Base-by-base conservation (phyloP, 2,888 invertebrate species). In the Alloplasta piceator region DNA sequence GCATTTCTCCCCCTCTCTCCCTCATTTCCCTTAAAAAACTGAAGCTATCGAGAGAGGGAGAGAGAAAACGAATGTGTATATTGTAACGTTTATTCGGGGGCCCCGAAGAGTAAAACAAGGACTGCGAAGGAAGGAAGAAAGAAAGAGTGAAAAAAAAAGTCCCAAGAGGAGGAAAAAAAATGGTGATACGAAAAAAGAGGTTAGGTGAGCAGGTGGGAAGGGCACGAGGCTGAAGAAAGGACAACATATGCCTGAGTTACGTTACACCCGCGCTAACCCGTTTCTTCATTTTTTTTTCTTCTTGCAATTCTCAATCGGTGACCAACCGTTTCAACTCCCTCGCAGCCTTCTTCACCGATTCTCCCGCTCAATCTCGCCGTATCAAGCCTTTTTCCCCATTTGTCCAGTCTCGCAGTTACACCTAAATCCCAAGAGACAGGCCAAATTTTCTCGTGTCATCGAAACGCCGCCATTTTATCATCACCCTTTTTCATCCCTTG, bases 231-330 rank as follows among this genome's bases (percentile, higher is more conserved):
- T 64, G 41, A 64, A 63, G 73, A 83, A 83, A 85, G 79, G 84
- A 85, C 85, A 85, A 82, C 91, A 91, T 90, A 89, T 90, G 90
- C 88, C 88, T 85, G 87, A 90, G 87, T 88, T 88, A 87, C 87
- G 86, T 87, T 89, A 88, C 89, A 90, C 89, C 90, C 88, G 88
- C 90, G 87, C 86, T 9, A 36, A 48, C 26, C 46, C 9, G 14
- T 16, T 16, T 48, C 16, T 70, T 63, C 39, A 50, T 43, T 52
- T n/a, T 43, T 9, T 36, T 16, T 36, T 7, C 14, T 63, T 61
- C 56, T 46, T 56, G n/a, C 39, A 10, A 26, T 67, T 67, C 68
- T 26, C 61, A 14, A 50, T 61, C 63, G n/a, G 36, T 50, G 16
- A 38, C 72, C 38, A 50, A 38, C 73, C 66, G 52, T 61, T 70